These are phyloP conservation scores for Auanema freiburgensis DNA, from an alignment of 2,888 invertebrate genomes.

Conservation along the genomic window DNA sequence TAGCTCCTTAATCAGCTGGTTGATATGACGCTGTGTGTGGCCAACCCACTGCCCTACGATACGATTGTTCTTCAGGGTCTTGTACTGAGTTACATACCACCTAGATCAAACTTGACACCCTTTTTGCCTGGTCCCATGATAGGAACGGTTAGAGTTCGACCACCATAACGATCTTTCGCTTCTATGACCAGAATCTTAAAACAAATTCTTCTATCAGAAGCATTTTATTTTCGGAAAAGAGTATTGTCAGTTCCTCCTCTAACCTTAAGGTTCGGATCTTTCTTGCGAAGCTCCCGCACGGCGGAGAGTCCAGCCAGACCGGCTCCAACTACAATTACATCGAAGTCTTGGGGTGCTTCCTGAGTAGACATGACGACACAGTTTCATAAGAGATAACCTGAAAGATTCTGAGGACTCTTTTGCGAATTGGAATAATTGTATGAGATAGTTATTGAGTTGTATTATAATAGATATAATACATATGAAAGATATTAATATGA, in stretches of 20 bases:
- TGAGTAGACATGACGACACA: conserved; percentile 27
- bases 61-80: neutral
- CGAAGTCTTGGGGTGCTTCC: conserved; percentile 22
- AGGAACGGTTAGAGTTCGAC: conserved; percentile 61
- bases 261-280: conserved; percentile 17
- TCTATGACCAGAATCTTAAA: conserved; percentile 62
- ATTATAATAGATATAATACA: too few species aligned
- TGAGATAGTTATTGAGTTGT: too few species aligned
- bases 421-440: too few species aligned
- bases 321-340: conserved; percentile 64
- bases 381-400: conserved; percentile 17
- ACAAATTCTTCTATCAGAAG: neutral
- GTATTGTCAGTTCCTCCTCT: neutral
- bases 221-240: neutral
- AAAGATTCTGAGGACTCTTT: too few species aligned
- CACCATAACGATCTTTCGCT: conserved; percentile 67
- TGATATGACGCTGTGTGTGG: conserved; percentile 65
- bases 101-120: conserved; percentile 39
- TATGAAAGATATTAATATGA: too few species aligned
- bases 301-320: conserved; percentile 65
- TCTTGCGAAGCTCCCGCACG: conserved; percentile 51
- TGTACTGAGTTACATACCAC: conserved; percentile 34
- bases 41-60: conserved; percentile 66
- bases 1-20: conserved; percentile 65
- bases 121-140: conserved; percentile 34